Evolutionary conservation across 35 echinoderm and acorn worm species (phyloP).

Genomic region (Ophiothrix spiculata): DNA sequence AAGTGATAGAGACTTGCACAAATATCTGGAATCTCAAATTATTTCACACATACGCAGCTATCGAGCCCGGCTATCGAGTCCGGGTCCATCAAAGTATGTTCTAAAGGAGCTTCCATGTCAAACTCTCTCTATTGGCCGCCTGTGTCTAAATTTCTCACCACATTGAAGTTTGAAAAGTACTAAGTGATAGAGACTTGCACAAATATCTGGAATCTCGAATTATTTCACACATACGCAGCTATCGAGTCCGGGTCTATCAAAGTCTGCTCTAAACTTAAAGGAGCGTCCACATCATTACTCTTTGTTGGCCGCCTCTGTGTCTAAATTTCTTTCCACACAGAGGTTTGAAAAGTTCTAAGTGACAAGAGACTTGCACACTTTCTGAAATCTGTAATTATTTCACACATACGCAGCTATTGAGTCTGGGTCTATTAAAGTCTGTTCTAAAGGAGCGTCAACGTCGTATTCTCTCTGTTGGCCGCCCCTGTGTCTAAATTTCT

Average conservation of each 20-base stretch:
- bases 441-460: conserved; percentile 79
- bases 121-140: not conserved
- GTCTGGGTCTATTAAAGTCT: conserved; percentile 82
- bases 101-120: not conserved
- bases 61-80: not conserved
- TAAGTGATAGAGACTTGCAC: not conserved
- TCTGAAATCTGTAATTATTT: not conserved
- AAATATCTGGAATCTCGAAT: not conserved
- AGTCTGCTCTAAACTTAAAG: not conserved
- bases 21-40: not conserved
- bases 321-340: not conserved
- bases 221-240: not conserved
- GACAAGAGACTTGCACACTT: not conserved
- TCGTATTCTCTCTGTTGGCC: conserved; percentile 87
- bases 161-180: not conserved
- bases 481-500: conserved; percentile 66
- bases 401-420: conserved; percentile 59
- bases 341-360: not conserved
- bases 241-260: not conserved
- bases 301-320: not conserved
- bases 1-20: not conserved
- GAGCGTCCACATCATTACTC: not conserved
- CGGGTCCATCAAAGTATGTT: not conserved
- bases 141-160: not conserved
- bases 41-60: not conserved